Conservation (phyloP, 2,888 invertebrate genomes). For the Cephonodes hylas region DNA sequence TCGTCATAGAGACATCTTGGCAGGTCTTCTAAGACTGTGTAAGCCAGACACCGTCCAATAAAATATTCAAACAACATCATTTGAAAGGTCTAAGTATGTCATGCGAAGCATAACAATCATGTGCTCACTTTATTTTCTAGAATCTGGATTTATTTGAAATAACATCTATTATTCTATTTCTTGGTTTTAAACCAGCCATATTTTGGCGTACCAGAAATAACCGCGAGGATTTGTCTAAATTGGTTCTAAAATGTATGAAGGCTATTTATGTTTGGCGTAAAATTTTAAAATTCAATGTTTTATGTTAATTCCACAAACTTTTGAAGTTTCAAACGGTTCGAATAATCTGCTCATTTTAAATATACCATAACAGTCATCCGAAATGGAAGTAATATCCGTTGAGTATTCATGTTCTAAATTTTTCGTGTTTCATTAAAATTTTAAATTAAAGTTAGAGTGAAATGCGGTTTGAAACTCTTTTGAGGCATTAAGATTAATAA, state of each 20-base stretch:
- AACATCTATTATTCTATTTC: neutral
- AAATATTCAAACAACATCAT: constrained; percentile 8
- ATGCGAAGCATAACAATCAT: neutral
- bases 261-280: no score
- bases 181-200: neutral
- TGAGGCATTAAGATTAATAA: neutral
- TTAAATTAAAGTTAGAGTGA: neutral
- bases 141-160: neutral
- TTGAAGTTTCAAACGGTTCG: neutral
- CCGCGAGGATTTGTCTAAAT: no score
- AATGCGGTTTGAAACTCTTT: neutral
- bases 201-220: no score
- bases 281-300: no score
- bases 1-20: neutral
- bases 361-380: neutral
- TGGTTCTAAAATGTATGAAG: no score
- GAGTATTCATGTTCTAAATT: neutral
- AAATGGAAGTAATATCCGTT: neutral
- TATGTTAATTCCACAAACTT: neutral
- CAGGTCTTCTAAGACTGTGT: neutral
- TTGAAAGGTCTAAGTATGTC: constrained; percentile 7
- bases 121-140: neutral
- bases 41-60: neutral
- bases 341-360: neutral
- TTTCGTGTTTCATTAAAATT: neutral